Percentiles rank a stretch among this genome's conserved stretches.
Evolutionary conservation across 2,888 invertebrate species (phyloP).

Genomic region (Drosophila mimica): DNA sequence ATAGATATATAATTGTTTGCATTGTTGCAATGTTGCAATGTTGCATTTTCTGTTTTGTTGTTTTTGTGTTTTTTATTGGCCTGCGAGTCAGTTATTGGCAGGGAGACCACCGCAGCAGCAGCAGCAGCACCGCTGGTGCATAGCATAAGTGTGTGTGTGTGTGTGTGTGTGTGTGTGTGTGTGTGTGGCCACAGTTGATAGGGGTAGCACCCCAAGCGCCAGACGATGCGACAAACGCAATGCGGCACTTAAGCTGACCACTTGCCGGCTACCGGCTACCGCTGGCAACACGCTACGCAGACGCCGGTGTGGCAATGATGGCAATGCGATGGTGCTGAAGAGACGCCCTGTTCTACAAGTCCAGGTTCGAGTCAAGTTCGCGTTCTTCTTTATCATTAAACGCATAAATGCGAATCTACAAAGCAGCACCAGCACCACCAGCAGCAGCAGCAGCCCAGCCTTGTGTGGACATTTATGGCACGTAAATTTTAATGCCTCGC

Average conservation of each 20-base stretch:
- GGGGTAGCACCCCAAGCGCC: slow-evolving; percentile 58
- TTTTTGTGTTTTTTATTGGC: slow-evolving; percentile 27
- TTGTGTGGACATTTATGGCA: slow-evolving; percentile 80
- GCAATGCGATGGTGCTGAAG: not conserved
- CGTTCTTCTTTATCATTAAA: slow-evolving; percentile 78
- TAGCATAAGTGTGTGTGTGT: not conserved
- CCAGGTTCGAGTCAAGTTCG: slow-evolving; percentile 35
- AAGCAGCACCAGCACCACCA: slow-evolving; percentile 47
- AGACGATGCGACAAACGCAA: slow-evolving; percentile 58
- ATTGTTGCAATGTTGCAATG: slow-evolving; percentile 18
- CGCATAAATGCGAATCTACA: slow-evolving; percentile 79
- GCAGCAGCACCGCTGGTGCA: slow-evolving; percentile 9
- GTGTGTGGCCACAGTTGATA: slow-evolving; percentile 57
- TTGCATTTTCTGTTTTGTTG: not conserved
- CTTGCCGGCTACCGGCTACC: slow-evolving; percentile 71
- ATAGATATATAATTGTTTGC: slow-evolving; percentile 4
- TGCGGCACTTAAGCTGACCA: slow-evolving; percentile 71
- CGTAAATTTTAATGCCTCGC: slow-evolving; percentile 78
- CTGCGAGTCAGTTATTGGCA: slow-evolving; percentile 27
- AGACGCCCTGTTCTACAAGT: slow-evolving; percentile 4
- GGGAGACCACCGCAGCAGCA: slow-evolving; percentile 54
- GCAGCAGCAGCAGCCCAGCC: slow-evolving; percentile 52
- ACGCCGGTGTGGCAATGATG: slow-evolving; percentile 4
- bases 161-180: not conserved
- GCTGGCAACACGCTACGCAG: slow-evolving; percentile 72